Evolutionary conservation across 2,113 vertebrate species (phyloP), one percentile per base, ranked within the genome.

Genomic region (Lagopus leucura): DNA sequence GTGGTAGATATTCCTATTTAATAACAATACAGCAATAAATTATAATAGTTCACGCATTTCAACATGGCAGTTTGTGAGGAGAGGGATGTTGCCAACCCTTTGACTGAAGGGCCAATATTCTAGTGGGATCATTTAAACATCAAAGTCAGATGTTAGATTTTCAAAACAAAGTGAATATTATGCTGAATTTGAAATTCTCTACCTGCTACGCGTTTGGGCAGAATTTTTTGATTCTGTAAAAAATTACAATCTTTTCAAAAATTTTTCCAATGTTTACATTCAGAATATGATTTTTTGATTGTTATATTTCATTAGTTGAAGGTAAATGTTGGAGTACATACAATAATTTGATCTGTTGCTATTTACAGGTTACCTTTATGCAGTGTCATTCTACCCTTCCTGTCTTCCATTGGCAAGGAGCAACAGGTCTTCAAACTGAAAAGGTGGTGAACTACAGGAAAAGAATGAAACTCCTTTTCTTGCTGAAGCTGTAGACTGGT

Each of bases 251-350:
- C 8, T 64, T 91, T 79, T 82, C 34, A 88, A 38, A 55, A 78
- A 8, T 57, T 67, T 25, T 60, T 87, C 13, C 76, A 60, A 36
- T 43, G 1, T 34, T 72, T 40, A 20, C 4, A 58, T 82, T 12
- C 17, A 69, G 14, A 76, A 48, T 61, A 40, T 40, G 7, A 6
- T 43, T 43, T 43, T 43, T 96, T 90, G 55, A 86, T 88, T 77
- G 69, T 88, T 83, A 86, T 38, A 77, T 88, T 94, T 88, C 16
- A 32, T 95, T 92, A 88, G 86, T 86, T 94, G 90, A 90, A 91
- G 34, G 67, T 83, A 93, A 94, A 89, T 88, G 18, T 30, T 94
- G 67, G 91, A 80, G 90, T 87, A 83, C 57, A 43, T 82, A 28
- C 63, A 7, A 8, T 13, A 18, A 45, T 73, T 60, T 86, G 32